Evolutionary conservation across 2,888 invertebrate genomes (phyloP).

Genomic region (Drosophila limbata): DNA sequence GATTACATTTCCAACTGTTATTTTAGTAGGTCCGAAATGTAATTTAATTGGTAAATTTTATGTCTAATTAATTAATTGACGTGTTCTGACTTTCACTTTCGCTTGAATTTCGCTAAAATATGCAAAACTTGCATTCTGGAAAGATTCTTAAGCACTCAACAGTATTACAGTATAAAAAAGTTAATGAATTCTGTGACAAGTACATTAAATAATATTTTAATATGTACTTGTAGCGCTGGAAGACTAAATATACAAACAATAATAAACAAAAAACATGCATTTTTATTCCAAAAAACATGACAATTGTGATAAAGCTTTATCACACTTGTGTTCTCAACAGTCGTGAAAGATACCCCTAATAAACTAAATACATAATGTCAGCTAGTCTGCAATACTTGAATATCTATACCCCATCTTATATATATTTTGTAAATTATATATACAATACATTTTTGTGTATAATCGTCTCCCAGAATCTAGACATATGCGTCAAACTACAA

Average conservation of each 20-base stretch:
- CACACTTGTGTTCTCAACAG: slow-evolving; percentile 9
- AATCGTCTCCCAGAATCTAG: slow-evolving; percentile 22
- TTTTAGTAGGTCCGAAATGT: too few species aligned
- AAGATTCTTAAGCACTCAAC: too few species aligned
- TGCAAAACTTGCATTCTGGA: too few species aligned
- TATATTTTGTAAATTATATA: slow-evolving; percentile 6
- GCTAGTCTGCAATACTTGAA: slow-evolving; percentile 5
- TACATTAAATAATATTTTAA: too few species aligned
- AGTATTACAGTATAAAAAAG: too few species aligned
- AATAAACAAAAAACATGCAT: too few species aligned
- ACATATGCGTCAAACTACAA: slow-evolving; percentile 41
- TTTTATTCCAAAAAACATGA: neutral
- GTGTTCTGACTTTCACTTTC: too few species aligned
- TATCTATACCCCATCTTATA: slow-evolving; percentile 1
- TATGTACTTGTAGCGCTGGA: too few species aligned
- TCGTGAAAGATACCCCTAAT: slow-evolving; percentile 11
- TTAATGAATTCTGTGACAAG: too few species aligned
- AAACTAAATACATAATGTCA: slow-evolving; percentile 13
- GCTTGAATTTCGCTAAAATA: too few species aligned
- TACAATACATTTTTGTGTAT: slow-evolving; percentile 7
- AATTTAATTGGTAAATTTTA: neutral
- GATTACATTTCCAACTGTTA: neutral
- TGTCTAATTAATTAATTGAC: neutral
- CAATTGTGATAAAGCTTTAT: slow-evolving; percentile 11
- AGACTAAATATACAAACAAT: too few species aligned